These are phyloP conservation scores for Mycogona germanica DNA, from an alignment of 2,888 invertebrate genomes.

Conservation along the genomic window DNA sequence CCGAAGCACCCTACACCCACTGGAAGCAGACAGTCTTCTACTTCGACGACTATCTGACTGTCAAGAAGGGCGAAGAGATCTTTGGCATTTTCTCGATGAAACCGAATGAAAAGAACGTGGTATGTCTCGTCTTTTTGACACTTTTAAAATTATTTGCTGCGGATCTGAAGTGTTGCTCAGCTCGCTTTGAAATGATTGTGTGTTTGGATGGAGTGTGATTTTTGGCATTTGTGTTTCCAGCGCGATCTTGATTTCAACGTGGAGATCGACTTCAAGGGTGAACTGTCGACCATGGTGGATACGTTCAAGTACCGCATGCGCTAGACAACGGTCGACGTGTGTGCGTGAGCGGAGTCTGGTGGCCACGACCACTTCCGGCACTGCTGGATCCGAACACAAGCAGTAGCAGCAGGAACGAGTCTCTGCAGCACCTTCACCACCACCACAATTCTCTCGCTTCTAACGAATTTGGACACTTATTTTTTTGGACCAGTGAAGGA, in stretches of 20 bases:
- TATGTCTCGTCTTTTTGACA: slow-evolving; percentile 29
- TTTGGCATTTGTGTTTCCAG: slow-evolving; percentile 29
- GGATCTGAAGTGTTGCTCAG: not conserved
- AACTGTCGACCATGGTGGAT: slow-evolving; percentile 28
- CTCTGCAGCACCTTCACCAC: no score
- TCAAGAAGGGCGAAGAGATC: slow-evolving; percentile 85
- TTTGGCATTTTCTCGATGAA: slow-evolving; percentile 84
- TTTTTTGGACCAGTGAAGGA: no score
- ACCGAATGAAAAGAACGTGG: slow-evolving; percentile 88
- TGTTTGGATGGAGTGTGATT: not conserved
- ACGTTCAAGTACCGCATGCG: slow-evolving; percentile 20
- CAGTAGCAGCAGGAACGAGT: no score
- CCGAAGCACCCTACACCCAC: slow-evolving; percentile 96
- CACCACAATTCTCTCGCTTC: no score
- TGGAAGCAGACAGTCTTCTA: slow-evolving; percentile 99
- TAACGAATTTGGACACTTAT: no score
- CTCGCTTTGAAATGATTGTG: not conserved
- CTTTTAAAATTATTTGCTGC: not conserved
- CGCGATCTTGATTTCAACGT: slow-evolving; percentile 94
- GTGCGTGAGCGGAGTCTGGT: no score
- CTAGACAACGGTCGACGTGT: slow-evolving; percentile 8
- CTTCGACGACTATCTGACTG: slow-evolving; percentile 92
- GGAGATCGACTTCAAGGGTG: slow-evolving; percentile 73
- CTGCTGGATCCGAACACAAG: no score
- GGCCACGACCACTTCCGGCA: no score